Percentiles rank a stretch among this genome's conserved stretches.
These are phyloP conservation scores for Setophaga petechia DNA, from an alignment of 2,113 vertebrate species.

Conservation along the genomic window DNA sequence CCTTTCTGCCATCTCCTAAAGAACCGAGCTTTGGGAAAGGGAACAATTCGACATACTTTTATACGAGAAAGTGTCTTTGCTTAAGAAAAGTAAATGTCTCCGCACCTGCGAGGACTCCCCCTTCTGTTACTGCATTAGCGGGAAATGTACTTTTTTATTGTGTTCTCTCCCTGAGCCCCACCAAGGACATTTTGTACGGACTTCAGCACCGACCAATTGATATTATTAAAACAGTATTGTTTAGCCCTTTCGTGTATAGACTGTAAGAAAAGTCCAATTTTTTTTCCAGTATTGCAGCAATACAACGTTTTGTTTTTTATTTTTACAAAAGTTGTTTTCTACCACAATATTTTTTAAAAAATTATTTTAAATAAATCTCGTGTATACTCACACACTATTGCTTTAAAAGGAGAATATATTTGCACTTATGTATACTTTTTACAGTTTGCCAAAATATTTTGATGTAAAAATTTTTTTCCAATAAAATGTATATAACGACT, in stretches of 20 bases:
- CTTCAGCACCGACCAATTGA: conserved; percentile 53
- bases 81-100: conserved; percentile 39
- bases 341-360: conserved; percentile 74
- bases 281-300: conserved; percentile 63
- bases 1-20: conserved; percentile 30
- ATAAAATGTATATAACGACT: conserved; percentile 91
- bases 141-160: neutral
- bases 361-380: conserved; percentile 73
- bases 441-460: conserved; percentile 81
- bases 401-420: conserved; percentile 88
- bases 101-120: conserved; percentile 1
- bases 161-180: neutral
- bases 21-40: conserved; percentile 27
- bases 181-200: conserved; percentile 19
- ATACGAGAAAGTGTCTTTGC: conserved; percentile 9
- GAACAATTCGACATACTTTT: neutral
- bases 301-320: conserved; percentile 53
- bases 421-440: conserved; percentile 95
- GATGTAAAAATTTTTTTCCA: conserved; percentile 84
- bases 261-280: conserved; percentile 16
- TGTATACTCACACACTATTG: conserved; percentile 85
- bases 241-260: conserved; percentile 60
- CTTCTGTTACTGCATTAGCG: neutral
- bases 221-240: conserved; percentile 55
- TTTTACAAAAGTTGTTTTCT: conserved; percentile 74